Conservation (phyloP, 2,113 vertebrate genomes). For the Dromaius novaehollandiae region DNA sequence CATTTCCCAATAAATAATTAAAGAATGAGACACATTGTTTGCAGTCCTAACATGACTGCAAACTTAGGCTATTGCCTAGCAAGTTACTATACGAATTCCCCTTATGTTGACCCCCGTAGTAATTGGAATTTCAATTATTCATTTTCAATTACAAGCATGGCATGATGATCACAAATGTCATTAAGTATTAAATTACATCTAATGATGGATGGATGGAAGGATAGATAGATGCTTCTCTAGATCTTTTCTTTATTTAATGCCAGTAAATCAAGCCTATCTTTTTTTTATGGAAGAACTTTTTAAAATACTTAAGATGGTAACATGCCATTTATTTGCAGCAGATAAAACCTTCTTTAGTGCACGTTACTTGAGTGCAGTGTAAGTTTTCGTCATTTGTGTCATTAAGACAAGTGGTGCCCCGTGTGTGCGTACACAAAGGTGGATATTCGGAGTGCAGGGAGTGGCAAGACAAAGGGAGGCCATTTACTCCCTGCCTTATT, state of each 20-base stretch:
- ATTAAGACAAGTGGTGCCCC: neutral
- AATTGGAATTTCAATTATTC: constrained; percentile 82
- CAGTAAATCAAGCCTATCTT: neutral
- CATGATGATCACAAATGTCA: constrained; percentile 78
- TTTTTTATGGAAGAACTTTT: neutral
- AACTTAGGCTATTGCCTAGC: constrained; percentile 61
- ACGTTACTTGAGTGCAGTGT: neutral
- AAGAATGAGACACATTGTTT: constrained; percentile 55
- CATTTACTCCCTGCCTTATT: neutral
- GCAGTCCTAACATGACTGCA: constrained; percentile 59
- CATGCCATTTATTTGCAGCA: neutral
- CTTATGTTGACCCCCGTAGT: constrained; percentile 71
- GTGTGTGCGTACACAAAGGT: neutral
- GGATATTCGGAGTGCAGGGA: neutral
- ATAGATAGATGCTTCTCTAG: constrained; percentile 48
- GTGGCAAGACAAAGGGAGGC: neutral
- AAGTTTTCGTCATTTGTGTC: neutral
- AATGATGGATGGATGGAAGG: constrained; percentile 66
- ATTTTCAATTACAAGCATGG: constrained; percentile 79
- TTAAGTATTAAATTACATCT: constrained; percentile 78
- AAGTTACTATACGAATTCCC: constrained; percentile 63
- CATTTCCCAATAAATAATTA: constrained; percentile 64
- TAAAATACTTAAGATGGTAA: neutral
- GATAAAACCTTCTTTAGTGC: neutral
- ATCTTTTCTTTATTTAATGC: constrained; percentile 49